Evolutionary conservation across 1,140 invertebrate genomes (phyloP).

Genomic region (Prorops nasuta): DNA sequence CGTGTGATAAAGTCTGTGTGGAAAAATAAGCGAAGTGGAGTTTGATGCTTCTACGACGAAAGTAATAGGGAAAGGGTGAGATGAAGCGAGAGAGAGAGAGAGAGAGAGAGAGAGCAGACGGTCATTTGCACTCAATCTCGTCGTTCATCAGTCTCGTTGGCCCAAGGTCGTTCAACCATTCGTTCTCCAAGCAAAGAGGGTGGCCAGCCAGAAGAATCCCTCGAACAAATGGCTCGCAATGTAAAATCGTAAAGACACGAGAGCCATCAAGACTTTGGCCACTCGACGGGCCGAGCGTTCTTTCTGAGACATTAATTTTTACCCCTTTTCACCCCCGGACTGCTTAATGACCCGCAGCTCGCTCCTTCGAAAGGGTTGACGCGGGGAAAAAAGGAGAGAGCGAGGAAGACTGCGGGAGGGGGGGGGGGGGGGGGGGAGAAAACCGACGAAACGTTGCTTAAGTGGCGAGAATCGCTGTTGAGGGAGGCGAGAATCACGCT

Average conservation of each 20-base stretch:
- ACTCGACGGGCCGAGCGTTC: constrained; percentile 42
- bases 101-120: background rate
- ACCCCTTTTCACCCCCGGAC: constrained; percentile 45
- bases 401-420: constrained; percentile 1
- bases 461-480: constrained; percentile 38
- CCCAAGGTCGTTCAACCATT: constrained; percentile 3
- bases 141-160: constrained; percentile 1
- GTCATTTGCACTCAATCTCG: background rate
- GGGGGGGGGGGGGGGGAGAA: constrained; percentile 19
- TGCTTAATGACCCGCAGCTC: constrained; percentile 51
- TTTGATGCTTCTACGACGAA: too few species aligned
- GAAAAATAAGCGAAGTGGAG: too few species aligned
- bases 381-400: constrained; percentile 2
- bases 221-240: constrained; percentile 46
- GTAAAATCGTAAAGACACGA: constrained; percentile 52
- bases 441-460: constrained; percentile 41
- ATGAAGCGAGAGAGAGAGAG: background rate
- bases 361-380: constrained; percentile 12
- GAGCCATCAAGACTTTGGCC: constrained; percentile 28
- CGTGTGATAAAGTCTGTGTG: too few species aligned
- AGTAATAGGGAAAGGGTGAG: background rate
- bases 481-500: constrained; percentile 17
- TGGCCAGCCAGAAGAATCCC: background rate
- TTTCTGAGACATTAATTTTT: constrained; percentile 59
- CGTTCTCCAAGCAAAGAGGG: background rate